Evolutionary conservation across 2,888 invertebrate species (phyloP), one percentile per base, ranked within the genome.

Genomic region (Tenthredo notha): DNA sequence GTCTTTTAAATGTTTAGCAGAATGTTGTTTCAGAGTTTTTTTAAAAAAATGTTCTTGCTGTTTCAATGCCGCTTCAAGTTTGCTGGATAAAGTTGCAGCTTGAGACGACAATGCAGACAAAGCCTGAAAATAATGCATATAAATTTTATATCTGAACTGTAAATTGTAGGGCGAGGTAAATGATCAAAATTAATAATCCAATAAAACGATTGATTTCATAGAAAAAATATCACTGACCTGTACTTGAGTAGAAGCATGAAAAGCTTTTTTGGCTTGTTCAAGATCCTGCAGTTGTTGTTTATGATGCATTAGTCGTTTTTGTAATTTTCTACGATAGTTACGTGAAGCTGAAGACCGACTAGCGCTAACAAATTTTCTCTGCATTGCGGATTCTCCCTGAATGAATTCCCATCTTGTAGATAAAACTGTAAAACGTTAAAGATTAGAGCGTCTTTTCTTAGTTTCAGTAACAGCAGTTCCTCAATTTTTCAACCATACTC

Each of bases 321-420:
- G 96, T 87, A 96, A 94, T 91, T 96, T 96, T 89, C 96, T 95
- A 15, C 96, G 94, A 90, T 95, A 95, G 90, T 94, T 94, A 88
- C 95, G 94, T 0, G 94, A 93, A n/a, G 92, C 92, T 4, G 91
- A 91, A 2, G 92, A 92, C 43, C 93, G 90, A 87, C 88, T 92
- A 1, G 92, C 90, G 72, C 89, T 92, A 1, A 91, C 91, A 47
- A 92, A 93, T 85, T 93, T 93, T 91, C 88, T 94, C 93, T 92
- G 95, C 95, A 93, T 95, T 92, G 90, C 95, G 91, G 94, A 94
- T 92, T 97, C 97, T 85, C 98, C 98, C 88, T 97, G 97, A 91
- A 98, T 97, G 94, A 98, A 98, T 93, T 98, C 98, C 98, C 98
- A 98, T 85, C 98, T 96, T 83, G 95, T 95, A 40, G 94, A 90